phyloP scores from a whole-genome alignment of 2,888 invertebrate genomes.

The Orchestes rusci region DNA sequence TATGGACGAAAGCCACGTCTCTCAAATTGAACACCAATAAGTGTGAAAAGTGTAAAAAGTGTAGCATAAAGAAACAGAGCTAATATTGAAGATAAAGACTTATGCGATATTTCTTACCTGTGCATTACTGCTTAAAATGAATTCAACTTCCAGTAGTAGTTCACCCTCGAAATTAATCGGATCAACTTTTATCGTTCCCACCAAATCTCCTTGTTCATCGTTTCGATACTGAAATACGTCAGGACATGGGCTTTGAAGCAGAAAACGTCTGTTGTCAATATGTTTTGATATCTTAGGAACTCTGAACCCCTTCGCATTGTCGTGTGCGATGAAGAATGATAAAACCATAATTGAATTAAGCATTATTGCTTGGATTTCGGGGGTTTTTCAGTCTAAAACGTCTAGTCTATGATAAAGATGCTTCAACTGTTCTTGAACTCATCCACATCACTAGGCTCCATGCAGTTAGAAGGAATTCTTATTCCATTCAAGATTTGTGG shows the following conservation, averaged over 20 bases:
- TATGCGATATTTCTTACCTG: neutral
- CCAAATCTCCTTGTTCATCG: slow-evolving; percentile 41
- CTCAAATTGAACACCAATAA: too few species aligned
- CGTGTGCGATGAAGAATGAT: neutral
- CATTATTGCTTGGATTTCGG: neutral
- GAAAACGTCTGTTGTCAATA: slow-evolving; percentile 7
- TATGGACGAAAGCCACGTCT: too few species aligned
- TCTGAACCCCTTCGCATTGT: neutral
- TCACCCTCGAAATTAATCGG: slow-evolving; percentile 31
- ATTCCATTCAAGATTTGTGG: too few species aligned
- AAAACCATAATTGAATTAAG: neutral
- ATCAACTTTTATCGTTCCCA: slow-evolving; percentile 42
- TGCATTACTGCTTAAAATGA: neutral
- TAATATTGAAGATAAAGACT: too few species aligned
- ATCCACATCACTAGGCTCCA: too few species aligned
- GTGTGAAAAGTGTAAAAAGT: too few species aligned
- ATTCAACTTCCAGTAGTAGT: slow-evolving; percentile 35
- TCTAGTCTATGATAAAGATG: too few species aligned
- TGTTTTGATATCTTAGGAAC: neutral
- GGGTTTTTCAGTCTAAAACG: too few species aligned
- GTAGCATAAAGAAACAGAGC: too few species aligned
- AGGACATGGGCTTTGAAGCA: slow-evolving; percentile 38
- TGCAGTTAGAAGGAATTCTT: too few species aligned
- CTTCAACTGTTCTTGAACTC: too few species aligned
- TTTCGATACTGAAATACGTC: slow-evolving; percentile 41